A percentile compares a stretch with the other conserved stretches of the same genome.
Evolutionary conservation across 2,113 vertebrate genomes (phyloP).

Genomic region (Cacatua alba): DNA sequence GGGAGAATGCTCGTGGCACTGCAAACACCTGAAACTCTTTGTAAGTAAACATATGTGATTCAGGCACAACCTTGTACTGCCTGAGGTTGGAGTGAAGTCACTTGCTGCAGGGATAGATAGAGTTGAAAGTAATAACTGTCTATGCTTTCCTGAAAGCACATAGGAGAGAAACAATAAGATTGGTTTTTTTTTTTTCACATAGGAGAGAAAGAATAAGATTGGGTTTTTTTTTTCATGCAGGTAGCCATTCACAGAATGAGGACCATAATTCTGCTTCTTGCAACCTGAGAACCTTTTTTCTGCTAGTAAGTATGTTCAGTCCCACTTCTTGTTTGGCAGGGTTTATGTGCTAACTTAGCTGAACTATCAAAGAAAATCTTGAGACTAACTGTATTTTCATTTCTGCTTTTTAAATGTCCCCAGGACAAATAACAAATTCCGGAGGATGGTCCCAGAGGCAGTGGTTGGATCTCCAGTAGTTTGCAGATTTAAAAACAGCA

Average conservation of each 20-base stretch:
- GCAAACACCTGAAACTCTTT: neutral
- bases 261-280: conserved; percentile 42
- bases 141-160: neutral
- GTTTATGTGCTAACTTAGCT: neutral
- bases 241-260: conserved; percentile 36
- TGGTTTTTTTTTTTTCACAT: neutral
- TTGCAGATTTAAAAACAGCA: neutral
- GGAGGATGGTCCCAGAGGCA: neutral
- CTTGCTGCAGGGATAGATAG: neutral
- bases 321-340: neutral
- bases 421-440: neutral
- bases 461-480: neutral
- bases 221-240: neutral
- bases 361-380: neutral
- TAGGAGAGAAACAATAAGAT: neutral
- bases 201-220: neutral
- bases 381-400: neutral
- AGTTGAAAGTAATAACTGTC: neutral
- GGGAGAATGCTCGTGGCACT: neutral
- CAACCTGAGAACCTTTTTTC: conserved; percentile 35
- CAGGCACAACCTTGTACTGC: neutral
- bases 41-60: neutral
- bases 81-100: neutral
- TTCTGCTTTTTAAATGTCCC: neutral
- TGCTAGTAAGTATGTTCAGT: conserved; percentile 6